Percentiles rank a stretch among this genome's conserved stretches.
phyloP scores from a whole-genome alignment of 2,113 vertebrate species.

The Nettapus auritus region DNA sequence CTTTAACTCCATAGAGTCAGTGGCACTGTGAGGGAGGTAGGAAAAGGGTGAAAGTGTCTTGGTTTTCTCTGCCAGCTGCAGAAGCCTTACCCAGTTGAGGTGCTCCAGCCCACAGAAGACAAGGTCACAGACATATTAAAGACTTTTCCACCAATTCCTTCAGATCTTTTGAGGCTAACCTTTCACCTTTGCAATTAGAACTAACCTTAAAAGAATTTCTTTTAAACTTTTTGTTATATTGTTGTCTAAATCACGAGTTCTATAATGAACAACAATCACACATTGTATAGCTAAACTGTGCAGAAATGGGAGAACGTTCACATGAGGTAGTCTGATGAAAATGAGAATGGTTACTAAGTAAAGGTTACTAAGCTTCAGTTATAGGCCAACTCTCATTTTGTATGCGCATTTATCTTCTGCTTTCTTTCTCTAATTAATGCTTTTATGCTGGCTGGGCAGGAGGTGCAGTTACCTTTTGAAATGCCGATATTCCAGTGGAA shows the following conservation, averaged over 20 bases:
- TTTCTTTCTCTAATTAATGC: constrained; percentile 37
- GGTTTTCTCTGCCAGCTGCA: neutral
- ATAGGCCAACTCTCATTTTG: neutral
- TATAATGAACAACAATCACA: neutral
- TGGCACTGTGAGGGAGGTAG: neutral
- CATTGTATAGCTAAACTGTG: neutral
- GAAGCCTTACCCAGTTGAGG: neutral
- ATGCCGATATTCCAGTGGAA: neutral
- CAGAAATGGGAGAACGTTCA: neutral
- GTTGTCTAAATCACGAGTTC: neutral
- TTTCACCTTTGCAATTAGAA: neutral
- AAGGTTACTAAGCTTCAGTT: constrained; percentile 9
- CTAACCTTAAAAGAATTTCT: neutral
- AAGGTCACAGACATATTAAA: neutral
- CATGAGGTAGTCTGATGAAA: neutral
- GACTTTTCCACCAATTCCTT: neutral
- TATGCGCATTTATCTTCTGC: constrained; percentile 38
- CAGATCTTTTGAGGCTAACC: neutral
- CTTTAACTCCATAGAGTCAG: neutral
- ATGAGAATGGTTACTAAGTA: neutral
- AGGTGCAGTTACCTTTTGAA: constrained; percentile 44
- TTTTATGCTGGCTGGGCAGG: neutral
- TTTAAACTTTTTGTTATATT: neutral
- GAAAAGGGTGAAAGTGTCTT: neutral
- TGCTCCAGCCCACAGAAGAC: neutral